Percentiles rank a stretch among this genome's conserved stretches.
These are phyloP conservation scores for Dicyrtomina minuta DNA, from an alignment of 2,888 invertebrate species.

Conservation along the genomic window DNA sequence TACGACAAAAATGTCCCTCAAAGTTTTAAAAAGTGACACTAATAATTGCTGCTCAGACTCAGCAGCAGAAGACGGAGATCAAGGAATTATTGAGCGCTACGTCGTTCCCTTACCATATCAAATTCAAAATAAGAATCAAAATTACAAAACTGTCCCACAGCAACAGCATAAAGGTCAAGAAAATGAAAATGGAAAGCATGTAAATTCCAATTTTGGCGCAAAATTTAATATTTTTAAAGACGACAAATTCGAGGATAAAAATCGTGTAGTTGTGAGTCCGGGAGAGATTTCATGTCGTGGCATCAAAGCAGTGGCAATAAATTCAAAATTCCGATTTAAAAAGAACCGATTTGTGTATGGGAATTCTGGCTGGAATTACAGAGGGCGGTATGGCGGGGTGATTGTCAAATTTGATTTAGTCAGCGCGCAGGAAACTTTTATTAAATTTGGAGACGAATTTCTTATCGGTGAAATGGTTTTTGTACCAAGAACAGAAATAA, in stretches of 20 bases:
- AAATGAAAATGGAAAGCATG: no score
- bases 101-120: background rate
- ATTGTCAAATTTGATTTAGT: conserved; percentile 34
- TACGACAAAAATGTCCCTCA: background rate
- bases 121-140: background rate
- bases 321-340: conserved; percentile 45
- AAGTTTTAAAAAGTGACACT: background rate
- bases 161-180: no score
- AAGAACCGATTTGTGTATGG: conserved; percentile 60
- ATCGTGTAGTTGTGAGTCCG: background rate
- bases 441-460: conserved; percentile 15
- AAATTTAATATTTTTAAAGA: no score
- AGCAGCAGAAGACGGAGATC: no score
- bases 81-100: conserved; percentile 1
- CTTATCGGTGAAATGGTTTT: conserved; percentile 56
- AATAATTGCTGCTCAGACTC: background rate
- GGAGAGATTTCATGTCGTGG: background rate
- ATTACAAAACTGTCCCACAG: background rate
- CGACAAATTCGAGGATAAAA: background rate
- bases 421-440: background rate
- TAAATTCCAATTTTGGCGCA: no score
- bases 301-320: background rate
- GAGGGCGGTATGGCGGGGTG: conserved; percentile 21
- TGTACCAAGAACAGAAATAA: conserved; percentile 56
- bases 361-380: conserved; percentile 52